A percentile compares a stretch with the other conserved stretches of the same genome.
Evolutionary conservation across 2,888 invertebrate genomes (phyloP).

Genomic region (Mantis religiosa): DNA sequence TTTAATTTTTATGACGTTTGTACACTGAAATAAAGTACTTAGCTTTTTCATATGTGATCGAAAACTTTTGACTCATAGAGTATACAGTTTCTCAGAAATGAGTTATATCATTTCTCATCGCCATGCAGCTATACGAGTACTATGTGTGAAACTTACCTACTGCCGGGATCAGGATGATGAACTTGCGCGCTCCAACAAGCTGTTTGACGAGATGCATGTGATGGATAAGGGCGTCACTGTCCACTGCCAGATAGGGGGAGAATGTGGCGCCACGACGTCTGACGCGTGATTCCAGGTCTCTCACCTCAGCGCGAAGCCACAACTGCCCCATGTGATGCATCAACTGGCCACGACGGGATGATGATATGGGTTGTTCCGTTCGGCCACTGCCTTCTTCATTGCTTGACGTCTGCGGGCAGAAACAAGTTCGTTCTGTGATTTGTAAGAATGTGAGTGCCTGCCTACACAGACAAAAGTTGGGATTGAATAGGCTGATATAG

Average conservation of each 20-base stretch:
- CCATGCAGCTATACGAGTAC: no score
- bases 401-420: neutral
- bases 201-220: constrained; percentile 76
- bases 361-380: neutral
- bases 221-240: constrained; percentile 73
- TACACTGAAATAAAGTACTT: no score
- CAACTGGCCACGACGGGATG: constrained; percentile 49
- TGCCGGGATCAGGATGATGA: constrained; percentile 82
- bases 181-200: constrained; percentile 74
- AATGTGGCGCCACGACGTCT: constrained; percentile 50
- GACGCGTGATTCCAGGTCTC: constrained; percentile 73
- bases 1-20: no score
- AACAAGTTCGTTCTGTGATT: no score
- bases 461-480: no score
- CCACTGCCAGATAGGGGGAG: constrained; percentile 85
- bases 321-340: constrained; percentile 84
- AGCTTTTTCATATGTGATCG: no score
- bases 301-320: constrained; percentile 85
- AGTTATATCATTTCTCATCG: no score
- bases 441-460: no score
- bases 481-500: no score
- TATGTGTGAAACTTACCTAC: constrained; percentile 59
- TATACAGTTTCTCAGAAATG: no score
- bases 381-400: neutral
- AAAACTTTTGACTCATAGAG: no score